Percentiles rank a stretch among this genome's conserved stretches.
Conservation (phyloP, 2,113 vertebrate species). For the Balaenoptera acutorostrata region DNA sequence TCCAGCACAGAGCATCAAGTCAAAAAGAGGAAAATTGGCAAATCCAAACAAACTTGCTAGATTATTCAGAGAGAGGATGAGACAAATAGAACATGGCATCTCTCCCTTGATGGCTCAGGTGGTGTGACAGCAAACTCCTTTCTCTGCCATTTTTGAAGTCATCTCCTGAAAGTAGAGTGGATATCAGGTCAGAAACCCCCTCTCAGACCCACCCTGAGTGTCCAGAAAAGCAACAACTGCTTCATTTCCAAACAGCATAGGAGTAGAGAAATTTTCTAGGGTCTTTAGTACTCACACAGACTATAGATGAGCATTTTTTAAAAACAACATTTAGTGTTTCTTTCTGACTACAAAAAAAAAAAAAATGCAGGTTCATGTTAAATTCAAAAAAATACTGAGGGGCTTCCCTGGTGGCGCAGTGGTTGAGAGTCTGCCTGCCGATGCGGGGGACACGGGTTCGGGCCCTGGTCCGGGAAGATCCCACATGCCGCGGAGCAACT, state of each 20-base stretch:
- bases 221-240: not conserved
- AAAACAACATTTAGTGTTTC: not conserved
- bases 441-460: too few relatives aligned
- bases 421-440: too few relatives aligned
- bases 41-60: not conserved
- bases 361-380: not conserved
- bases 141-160: not conserved
- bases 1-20: not conserved
- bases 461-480: too few relatives aligned
- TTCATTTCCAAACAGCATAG: not conserved
- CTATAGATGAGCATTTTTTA: not conserved
- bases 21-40: not conserved
- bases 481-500: too few relatives aligned
- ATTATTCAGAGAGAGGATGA: not conserved
- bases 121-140: not conserved
- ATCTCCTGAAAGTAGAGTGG: not conserved
- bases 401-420: too few relatives aligned
- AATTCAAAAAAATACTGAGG: not conserved
- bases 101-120: not conserved
- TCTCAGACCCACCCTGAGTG: fast-evolving
- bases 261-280: not conserved
- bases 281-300: not conserved
- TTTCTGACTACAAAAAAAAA: not conserved
- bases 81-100: not conserved
- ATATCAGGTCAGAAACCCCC: not conserved